Evolutionary conservation across 2,888 invertebrate species (phyloP).

Genomic region (Celastrina argiolus): DNA sequence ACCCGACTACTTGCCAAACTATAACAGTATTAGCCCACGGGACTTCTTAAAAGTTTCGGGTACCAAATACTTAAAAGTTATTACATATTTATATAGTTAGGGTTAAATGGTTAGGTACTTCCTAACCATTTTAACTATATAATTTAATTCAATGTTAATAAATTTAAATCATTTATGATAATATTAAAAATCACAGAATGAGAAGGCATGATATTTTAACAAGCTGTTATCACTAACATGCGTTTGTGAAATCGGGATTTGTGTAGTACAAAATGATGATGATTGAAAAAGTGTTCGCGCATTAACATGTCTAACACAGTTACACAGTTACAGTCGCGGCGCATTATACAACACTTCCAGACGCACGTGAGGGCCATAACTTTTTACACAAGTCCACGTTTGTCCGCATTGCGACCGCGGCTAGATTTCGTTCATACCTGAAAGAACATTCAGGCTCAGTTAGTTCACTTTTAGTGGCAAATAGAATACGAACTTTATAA

Average conservation of each 20-base stretch:
- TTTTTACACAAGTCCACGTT: constrained; percentile 10
- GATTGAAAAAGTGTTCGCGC: background rate
- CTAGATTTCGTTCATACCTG: background rate
- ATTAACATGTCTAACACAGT: background rate
- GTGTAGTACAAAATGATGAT: background rate
- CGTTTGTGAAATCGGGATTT: too few species aligned
- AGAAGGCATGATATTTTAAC: too few species aligned
- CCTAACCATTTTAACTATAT: too few species aligned
- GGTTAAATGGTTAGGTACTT: too few species aligned
- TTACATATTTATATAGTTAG: background rate
- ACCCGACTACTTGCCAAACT: constrained; percentile 15
- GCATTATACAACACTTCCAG: background rate
- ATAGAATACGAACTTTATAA: too few species aligned
- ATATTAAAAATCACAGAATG: too few species aligned
- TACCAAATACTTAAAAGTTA: background rate
- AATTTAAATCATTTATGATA: too few species aligned
- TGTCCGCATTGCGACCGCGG: constrained; percentile 13
- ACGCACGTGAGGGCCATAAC: constrained; percentile 14
- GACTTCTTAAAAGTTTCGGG: background rate
- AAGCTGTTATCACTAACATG: too few species aligned
- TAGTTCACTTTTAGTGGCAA: background rate
- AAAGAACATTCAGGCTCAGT: background rate
- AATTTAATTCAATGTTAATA: too few species aligned
- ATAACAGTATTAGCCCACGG: constrained; percentile 6
- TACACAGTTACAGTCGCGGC: background rate